phyloP scores from a whole-genome alignment of 2,888 invertebrate genomes.

The Cheiracanthium punctorium region DNA sequence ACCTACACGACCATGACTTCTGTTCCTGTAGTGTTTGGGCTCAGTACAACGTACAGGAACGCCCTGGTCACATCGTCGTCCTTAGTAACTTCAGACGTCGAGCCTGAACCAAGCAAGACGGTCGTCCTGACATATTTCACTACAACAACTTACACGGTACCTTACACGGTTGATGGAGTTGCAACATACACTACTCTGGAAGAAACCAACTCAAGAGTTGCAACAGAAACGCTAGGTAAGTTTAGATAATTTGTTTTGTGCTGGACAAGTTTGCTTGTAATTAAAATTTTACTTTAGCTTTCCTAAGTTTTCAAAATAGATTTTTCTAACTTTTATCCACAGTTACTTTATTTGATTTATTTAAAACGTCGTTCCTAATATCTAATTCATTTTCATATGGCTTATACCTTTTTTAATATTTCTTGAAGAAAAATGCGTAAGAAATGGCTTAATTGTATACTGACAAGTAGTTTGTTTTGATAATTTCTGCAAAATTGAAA shows the following conservation, averaged over 20 bases:
- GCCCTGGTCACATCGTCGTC: conserved; percentile 65
- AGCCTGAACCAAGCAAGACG: conserved; percentile 40
- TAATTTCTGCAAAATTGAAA: neutral
- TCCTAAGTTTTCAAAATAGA: too few relatives aligned
- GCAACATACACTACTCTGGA: conserved; percentile 90
- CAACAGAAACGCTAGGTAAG: conserved; percentile 75
- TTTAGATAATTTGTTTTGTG: too few relatives aligned
- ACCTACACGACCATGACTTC: conserved; percentile 68
- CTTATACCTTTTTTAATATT: too few relatives aligned
- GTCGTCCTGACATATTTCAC: conserved; percentile 71
- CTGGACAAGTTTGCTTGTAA: too few relatives aligned
- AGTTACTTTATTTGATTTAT: neutral
- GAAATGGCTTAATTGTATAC: neutral
- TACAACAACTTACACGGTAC: conserved; percentile 73
- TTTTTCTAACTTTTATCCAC: neutral
- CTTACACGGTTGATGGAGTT: conserved; percentile 81
- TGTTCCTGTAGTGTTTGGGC: conserved; percentile 70
- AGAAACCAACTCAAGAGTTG: conserved; percentile 90
- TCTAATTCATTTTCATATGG: too few relatives aligned
- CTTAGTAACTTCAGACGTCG: conserved; percentile 30
- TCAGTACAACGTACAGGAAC: conserved; percentile 70
- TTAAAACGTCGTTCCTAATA: too few relatives aligned
- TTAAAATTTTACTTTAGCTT: too few relatives aligned
- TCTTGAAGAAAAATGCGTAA: neutral
- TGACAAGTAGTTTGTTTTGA: neutral